A percentile compares a stretch with the other conserved stretches of the same genome.
Evolutionary conservation across 2,113 vertebrate genomes (phyloP).

Genomic region (Rhinolophus sinicus): DNA sequence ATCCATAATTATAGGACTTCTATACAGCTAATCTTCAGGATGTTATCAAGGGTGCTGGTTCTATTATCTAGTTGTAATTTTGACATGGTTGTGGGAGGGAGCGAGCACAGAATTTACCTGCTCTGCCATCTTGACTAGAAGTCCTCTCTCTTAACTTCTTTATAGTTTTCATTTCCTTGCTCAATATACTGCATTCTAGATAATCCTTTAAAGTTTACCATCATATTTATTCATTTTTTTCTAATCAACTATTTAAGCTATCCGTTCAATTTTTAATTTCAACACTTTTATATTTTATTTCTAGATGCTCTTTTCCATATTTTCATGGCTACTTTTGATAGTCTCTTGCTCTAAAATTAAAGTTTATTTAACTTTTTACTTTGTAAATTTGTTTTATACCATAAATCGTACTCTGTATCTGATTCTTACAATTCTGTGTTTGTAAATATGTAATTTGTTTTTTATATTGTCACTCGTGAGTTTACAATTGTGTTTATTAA

Average conservation of each 20-base stretch:
- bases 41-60: too few species aligned
- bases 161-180: neutral
- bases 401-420: neutral
- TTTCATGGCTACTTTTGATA: neutral
- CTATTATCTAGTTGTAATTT: too few species aligned
- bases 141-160: neutral
- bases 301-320: neutral
- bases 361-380: neutral
- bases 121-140: too few species aligned
- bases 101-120: too few species aligned
- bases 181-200: neutral
- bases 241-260: neutral
- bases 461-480: neutral
- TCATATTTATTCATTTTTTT: neutral
- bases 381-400: neutral
- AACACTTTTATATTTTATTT: neutral
- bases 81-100: too few species aligned
- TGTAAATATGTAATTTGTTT: neutral
- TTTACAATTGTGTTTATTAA: neutral
- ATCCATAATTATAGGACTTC: too few species aligned
- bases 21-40: too few species aligned
- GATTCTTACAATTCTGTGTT: neutral
- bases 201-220: neutral
- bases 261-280: neutral
- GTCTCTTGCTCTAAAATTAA: neutral